Evolutionary conservation across 2,888 invertebrate species (phyloP), one percentile per base, ranked within the genome.

Genomic region (Iselma pallidipennis): DNA sequence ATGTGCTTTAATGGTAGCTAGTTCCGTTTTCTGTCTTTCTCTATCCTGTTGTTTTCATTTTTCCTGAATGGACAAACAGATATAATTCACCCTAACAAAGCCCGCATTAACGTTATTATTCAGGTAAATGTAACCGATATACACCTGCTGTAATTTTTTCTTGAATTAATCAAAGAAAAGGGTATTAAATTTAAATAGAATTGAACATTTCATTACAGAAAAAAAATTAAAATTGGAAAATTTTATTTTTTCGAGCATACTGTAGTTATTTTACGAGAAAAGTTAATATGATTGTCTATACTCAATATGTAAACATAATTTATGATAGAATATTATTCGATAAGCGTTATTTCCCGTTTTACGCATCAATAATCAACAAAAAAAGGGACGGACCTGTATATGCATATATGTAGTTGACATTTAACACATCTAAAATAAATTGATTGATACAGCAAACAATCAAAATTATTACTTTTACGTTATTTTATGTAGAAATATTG

Each of bases 371-470:
- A 57, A 19, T 49, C 61, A 52, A 45, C 57, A 52, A 61, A 62
- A 57, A 55, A 45, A n/a, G 21, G n/a, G n/a, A n/a, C n/a, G n/a
- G 45, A 45, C 45, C 45, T 23, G 45, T 23, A 45, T 6, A 7
- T 9, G 16, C n/a, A n/a, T n/a, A n/a, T n/a, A n/a, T n/a, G n/a
- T n/a, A n/a, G n/a, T 57, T 57, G 57, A 57, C 57, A 49, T 55
- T 55, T 58, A 42, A 42, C 53, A 49, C 56, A 53, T 54, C 16
- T 25, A 26, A 37, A 55, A 59, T 55, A 52, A 59, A 56, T 56
- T 55, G 63, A 63, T 63, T 56, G 53, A 52, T 61, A 19, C 21
- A 10, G 61, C 52, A 61, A 56, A 61, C 57, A 61, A 61, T 56
- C 51, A 51, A 37, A 45, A 42, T 58, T 33, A 31, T 48, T 37